Evolutionary conservation across 1,140 invertebrate species (phyloP), one percentile per base, ranked within the genome.

Genomic region (Hyposmocoma kahamanoa): DNA sequence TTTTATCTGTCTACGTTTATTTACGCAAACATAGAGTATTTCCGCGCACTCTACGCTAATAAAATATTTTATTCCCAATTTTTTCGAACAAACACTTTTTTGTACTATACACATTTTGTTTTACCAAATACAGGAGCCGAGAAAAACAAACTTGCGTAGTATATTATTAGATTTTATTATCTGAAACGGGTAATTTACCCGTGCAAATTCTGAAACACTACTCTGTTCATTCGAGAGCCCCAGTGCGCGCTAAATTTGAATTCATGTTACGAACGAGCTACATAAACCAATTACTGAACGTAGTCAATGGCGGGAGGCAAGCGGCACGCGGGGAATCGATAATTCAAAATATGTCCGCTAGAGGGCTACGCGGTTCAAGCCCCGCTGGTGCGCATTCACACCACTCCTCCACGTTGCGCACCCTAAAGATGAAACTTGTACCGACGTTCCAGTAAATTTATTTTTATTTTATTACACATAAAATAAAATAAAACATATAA

Each of bases 321-420:
- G 56, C 70, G 71, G 74, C 71, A 70, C 68, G 72, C 67, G 60
- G 73, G 76, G 78, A 87, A 87, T 87, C 85, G 84, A 86, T 87
- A 87, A 84, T 73, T 86, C 80, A 72, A 68, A 79, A 84, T 83
- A 78, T 77, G 71, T 67, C 78, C 85, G 81, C 79, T 82, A 83
- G 85, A 86, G 83, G 75, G 83, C 84, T 71, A 74, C 77, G 59
- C 63, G 55, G 56, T 62, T 64, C 56, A 54, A 63, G 65, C 72
- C 67, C n/a, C n/a, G n/a, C n/a, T n/a, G 73, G 67, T 84, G 77
- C 80, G 79, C 82, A 73, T 82, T 76, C 73, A 84, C 81, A 73
- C 79, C 65, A 72, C 73, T 72, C 69, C 74, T 76, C 74, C 80
- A 77, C 76, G 74, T 81, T 72, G 81, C 79, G 79, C 79, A 84